A percentile compares a stretch with the other conserved stretches of the same genome.
Evolutionary conservation across 2,888 invertebrate species (phyloP).

Genomic region (Epinotia brunnichana): DNA sequence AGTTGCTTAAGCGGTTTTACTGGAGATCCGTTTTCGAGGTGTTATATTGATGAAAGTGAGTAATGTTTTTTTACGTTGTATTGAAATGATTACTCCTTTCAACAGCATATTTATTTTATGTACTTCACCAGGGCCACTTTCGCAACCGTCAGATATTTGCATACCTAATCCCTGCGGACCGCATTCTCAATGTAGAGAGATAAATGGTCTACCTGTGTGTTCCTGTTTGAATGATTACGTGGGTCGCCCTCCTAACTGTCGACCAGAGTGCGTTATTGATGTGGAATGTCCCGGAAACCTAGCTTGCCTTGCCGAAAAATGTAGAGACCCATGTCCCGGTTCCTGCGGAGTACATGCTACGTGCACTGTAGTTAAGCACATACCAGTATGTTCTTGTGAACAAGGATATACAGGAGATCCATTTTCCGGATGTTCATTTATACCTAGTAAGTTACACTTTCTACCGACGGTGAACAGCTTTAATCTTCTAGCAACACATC

Average conservation of each 20-base stretch:
- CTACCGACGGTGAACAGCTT: background rate
- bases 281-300: conserved; percentile 89
- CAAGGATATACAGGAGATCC: conserved; percentile 90
- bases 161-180: conserved; percentile 90
- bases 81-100: conserved; percentile 17
- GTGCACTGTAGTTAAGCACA: conserved; percentile 88
- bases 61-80: conserved; percentile 51
- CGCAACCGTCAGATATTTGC: conserved; percentile 84
- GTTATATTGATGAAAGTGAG: conserved; percentile 86
- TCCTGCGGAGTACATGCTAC: conserved; percentile 89
- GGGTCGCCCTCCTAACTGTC: conserved; percentile 91
- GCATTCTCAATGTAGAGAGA: conserved; percentile 88
- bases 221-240: conserved; percentile 89
- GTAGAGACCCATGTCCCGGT: conserved; percentile 89
- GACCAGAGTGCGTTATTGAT: conserved; percentile 89
- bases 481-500: background rate
- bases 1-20: conserved; percentile 87
- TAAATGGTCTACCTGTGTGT: conserved; percentile 88
- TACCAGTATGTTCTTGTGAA: conserved; percentile 89
- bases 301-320: conserved; percentile 88
- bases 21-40: conserved; percentile 91
- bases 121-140: conserved; percentile 66
- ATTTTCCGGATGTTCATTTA: conserved; percentile 88
- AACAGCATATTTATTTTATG: conserved; percentile 35
- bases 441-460: conserved; percentile 79